Evolutionary conservation across 2,113 vertebrate genomes (phyloP), one percentile per base, ranked within the genome.

Genomic region (Callaeas wilsoni): DNA sequence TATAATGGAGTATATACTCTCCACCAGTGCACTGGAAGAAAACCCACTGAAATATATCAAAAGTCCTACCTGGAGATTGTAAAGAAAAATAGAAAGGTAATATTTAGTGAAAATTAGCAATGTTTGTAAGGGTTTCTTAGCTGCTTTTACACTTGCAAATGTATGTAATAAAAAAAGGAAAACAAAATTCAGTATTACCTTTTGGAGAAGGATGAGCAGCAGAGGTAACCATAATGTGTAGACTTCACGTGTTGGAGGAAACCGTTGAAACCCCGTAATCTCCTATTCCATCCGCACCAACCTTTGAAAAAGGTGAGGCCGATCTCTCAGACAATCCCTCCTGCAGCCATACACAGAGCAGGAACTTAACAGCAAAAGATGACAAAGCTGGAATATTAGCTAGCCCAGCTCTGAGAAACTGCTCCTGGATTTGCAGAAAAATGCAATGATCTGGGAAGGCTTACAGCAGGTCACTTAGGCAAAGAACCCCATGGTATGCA

Each of bases 281-380:
- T 71, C 63, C 37, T 41, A 13, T 17, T 37, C 46, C 37, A 17
- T 2, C 4, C 0, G 0, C 27, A 16, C 23, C 42, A 39, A 41
- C 21, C 55, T 73, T 49, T 25, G 35, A 53, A 26, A 12, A 65
- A 80, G 32, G 35, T 11, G 23, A 90, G 17, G 27, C 18, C 3
- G 3, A 46, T 27, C 35, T 9, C 12, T 26, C 49, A 60, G 55
- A 11, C 69, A 74, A 20, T 7, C 64, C 37, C 32, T 56, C 33
- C 29, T 73, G 73, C 52, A 89, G 42, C 22, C n/a, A 21, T 4
- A 62, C 30, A 32, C 15, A 12, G 2, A 59, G 23, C 26, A 91
- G 57, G 30, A 64, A 9, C 25, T 35, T 50, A 73, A 46, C 9
- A 29, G 20, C 1, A 4, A 16, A 30, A 46, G 29, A 30, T 27